A percentile compares a stretch with the other conserved stretches of the same genome.
Evolutionary conservation across 2,888 invertebrate species (phyloP).

Genomic region (Leptinotarsa tumamoca): DNA sequence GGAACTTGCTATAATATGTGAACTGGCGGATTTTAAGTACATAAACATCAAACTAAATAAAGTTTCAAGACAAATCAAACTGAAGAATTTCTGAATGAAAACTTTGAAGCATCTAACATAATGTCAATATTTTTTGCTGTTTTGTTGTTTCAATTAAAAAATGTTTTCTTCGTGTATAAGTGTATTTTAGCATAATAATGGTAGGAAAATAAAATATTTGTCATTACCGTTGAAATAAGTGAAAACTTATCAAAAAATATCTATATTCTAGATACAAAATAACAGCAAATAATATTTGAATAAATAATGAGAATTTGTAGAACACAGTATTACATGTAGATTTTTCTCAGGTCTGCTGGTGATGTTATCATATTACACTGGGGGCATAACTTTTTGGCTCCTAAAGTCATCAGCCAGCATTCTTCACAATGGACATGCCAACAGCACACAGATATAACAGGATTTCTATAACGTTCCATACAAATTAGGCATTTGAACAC

Average conservation of each 20-base stretch:
- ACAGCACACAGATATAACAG: conserved; percentile 93
- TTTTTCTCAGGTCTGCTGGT: conserved; percentile 84
- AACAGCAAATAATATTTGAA: background rate
- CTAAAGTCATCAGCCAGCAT: conserved; percentile 79
- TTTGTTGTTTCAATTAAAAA: too few species aligned
- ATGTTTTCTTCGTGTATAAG: too few species aligned
- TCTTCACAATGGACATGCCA: conserved; percentile 97
- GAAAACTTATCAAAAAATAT: background rate
- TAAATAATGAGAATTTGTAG: conserved; percentile 7
- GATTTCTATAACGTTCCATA: conserved; percentile 85
- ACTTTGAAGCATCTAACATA: too few species aligned
- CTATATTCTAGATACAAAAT: conserved; percentile 12
- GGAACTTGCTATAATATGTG: too few species aligned
- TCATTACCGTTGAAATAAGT: too few species aligned
- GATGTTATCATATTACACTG: conserved; percentile 95
- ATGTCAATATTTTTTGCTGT: too few species aligned
- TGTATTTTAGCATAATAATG: too few species aligned
- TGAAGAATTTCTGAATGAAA: too few species aligned
- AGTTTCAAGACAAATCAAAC: too few species aligned
- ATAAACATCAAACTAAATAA: too few species aligned
- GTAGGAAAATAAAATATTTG: too few species aligned
- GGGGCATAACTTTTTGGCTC: conserved; percentile 93
- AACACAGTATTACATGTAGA: conserved; percentile 78
- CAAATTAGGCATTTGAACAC: conserved; percentile 91
- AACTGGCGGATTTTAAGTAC: too few species aligned